Conservation (phyloP, 1,140 invertebrate genomes). For the Mylabris phalerata region DNA sequence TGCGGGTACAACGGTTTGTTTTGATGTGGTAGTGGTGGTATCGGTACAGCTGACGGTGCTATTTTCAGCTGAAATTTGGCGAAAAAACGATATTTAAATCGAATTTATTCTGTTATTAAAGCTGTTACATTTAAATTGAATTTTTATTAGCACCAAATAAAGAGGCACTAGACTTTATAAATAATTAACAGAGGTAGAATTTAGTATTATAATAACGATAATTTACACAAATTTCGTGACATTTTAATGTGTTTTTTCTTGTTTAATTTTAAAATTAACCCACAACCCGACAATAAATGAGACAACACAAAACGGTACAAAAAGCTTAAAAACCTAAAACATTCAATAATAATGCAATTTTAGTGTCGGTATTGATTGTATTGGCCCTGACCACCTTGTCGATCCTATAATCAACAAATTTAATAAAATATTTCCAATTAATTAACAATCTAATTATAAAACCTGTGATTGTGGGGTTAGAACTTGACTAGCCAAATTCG, state of each 20-base stretch:
- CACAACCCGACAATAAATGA: too few relatives aligned
- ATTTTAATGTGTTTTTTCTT: not conserved
- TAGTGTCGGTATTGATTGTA: not conserved
- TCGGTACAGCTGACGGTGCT: slow-evolving; percentile 2
- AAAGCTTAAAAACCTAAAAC: too few relatives aligned
- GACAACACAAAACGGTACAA: too few relatives aligned
- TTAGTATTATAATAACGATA: not conserved
- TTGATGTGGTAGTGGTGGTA: slow-evolving; percentile 7
- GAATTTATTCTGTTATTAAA: not conserved
- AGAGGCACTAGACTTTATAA: not conserved
- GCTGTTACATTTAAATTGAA: not conserved
- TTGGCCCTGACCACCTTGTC: slow-evolving; percentile 2
- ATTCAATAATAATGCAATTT: too few relatives aligned
- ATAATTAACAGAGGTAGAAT: not conserved
- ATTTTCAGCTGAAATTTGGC: not conserved
- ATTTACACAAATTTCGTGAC: not conserved
- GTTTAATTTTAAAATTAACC: too few relatives aligned
- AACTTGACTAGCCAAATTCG: slow-evolving; percentile 16
- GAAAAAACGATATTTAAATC: not conserved
- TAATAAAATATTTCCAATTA: too few relatives aligned
- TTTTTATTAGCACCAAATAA: not conserved
- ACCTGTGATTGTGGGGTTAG: slow-evolving; percentile 6
- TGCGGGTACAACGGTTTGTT: not conserved
- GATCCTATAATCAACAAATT: too few relatives aligned
- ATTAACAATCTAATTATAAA: too few relatives aligned